phyloP scores from a whole-genome alignment of 1,140 invertebrate species.

The Acromyrmex heyeri region DNA sequence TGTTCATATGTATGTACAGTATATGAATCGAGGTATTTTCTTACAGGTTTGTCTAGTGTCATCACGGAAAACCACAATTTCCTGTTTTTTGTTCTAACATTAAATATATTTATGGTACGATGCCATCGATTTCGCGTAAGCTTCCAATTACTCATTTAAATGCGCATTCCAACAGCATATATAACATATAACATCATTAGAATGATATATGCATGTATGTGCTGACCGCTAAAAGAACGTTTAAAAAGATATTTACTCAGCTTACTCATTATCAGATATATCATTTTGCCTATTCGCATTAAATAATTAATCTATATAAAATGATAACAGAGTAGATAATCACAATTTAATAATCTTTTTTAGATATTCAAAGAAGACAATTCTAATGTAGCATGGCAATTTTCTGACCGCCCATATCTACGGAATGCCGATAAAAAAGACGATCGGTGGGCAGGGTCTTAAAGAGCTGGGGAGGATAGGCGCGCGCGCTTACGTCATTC shows the following conservation, averaged over 20 bases:
- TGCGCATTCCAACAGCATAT: neutral
- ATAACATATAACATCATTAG: slow-evolving; percentile 16
- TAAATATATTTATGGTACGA: slow-evolving; percentile 37
- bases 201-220: neutral
- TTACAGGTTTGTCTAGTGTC: slow-evolving; percentile 12
- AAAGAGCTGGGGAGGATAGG: slow-evolving; percentile 41
- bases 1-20: neutral
- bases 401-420: slow-evolving; percentile 16
- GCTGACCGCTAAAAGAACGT: neutral
- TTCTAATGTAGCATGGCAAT: neutral
- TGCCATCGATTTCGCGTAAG: slow-evolving; percentile 13
- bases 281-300: neutral
- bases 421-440: slow-evolving; percentile 15
- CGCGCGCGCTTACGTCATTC: slow-evolving; percentile 65
- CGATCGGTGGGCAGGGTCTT: slow-evolving; percentile 13
- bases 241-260: slow-evolving; percentile 16
- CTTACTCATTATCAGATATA: neutral
- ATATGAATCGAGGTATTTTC: slow-evolving; percentile 11
- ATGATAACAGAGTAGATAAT: neutral
- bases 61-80: slow-evolving; percentile 35
- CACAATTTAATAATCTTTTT: neutral
- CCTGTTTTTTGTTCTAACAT: slow-evolving; percentile 26
- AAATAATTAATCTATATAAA: neutral
- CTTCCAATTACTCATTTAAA: slow-evolving; percentile 32
- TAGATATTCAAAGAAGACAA: neutral